Percentiles rank a stretch among this genome's conserved stretches.
These are phyloP conservation scores for Stenichneumon culpator DNA, from an alignment of 2,888 invertebrate genomes.

Conservation along the genomic window DNA sequence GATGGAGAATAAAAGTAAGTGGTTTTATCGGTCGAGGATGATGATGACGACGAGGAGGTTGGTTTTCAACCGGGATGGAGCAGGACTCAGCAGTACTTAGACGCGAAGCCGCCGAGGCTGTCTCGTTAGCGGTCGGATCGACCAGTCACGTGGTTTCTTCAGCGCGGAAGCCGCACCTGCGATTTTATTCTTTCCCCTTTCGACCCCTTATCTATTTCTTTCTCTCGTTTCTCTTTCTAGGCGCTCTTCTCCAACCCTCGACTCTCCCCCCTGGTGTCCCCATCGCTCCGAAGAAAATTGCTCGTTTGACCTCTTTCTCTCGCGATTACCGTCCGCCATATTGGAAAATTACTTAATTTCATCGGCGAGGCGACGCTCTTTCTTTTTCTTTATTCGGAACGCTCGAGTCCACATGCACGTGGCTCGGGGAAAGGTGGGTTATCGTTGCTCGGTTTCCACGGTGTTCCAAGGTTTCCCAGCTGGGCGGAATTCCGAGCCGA, in stretches of 20 bases:
- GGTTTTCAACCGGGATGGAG: conserved; percentile 19
- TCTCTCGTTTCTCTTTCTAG: conserved; percentile 24
- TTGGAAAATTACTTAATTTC: conserved; percentile 53
- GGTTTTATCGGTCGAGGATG: conserved; percentile 31
- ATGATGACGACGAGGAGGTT: conserved; percentile 21
- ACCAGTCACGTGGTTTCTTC: conserved; percentile 35
- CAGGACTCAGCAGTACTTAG: conserved; percentile 28
- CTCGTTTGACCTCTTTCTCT: conserved; percentile 41
- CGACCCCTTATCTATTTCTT: neutral
- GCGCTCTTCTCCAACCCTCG: neutral
- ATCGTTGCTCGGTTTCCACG: neutral
- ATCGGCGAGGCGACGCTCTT: conserved; percentile 28
- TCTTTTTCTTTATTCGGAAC: conserved; percentile 9
- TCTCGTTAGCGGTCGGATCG: conserved; percentile 44
- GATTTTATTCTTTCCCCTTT: conserved; percentile 18
- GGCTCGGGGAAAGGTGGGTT: conserved; percentile 16
- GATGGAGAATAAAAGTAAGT: conserved; percentile 41
- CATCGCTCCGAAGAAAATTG: conserved; percentile 30
- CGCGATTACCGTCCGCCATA: conserved; percentile 31
- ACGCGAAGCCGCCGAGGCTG: conserved; percentile 23
- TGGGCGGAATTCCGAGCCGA: conserved; percentile 5
- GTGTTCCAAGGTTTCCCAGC: conserved; percentile 25
- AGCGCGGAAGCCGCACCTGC: conserved; percentile 6
- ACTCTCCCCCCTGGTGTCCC: conserved; percentile 6
- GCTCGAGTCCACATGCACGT: neutral